phyloP scores from a whole-genome alignment of 53 echinoderm and acorn worm species.

The Pentamera pediparva region DNA sequence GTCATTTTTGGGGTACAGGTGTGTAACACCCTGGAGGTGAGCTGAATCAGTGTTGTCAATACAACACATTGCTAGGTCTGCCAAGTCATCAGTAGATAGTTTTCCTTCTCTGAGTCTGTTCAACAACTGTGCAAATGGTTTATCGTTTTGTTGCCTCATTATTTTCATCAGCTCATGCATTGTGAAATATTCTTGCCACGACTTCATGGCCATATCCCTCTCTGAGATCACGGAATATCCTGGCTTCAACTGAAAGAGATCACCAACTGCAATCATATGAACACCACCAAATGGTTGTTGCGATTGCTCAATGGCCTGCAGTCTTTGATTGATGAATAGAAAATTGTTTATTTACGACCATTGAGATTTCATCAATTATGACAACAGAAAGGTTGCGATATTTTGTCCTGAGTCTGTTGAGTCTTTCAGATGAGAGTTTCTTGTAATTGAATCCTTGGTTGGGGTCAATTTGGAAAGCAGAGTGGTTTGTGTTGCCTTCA shows the following conservation, averaged over 20 bases:
- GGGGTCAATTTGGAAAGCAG: slow-evolving; percentile 38
- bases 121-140: slow-evolving; percentile 31
- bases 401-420: slow-evolving; percentile 21
- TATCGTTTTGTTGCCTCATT: slow-evolving; percentile 11
- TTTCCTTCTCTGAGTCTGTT: slow-evolving; percentile 18
- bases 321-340: slow-evolving; percentile 9
- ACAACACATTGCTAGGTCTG: slow-evolving; percentile 4
- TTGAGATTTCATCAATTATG: slow-evolving; percentile 42
- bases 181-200: slow-evolving; percentile 14
- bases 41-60: not conserved
- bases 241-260: slow-evolving; percentile 42
- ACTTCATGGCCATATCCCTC: slow-evolving; percentile 2
- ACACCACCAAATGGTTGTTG: slow-evolving; percentile 26
- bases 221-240: slow-evolving; percentile 25
- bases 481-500: slow-evolving; percentile 20
- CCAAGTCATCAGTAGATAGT: not conserved
- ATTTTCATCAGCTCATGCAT: slow-evolving; percentile 3
- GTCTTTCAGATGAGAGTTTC: slow-evolving; percentile 31
- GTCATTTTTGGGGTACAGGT: not conserved
- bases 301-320: not conserved
- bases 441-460: slow-evolving; percentile 31
- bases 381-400: slow-evolving; percentile 23
- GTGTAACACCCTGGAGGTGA: not conserved
- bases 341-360: slow-evolving; percentile 39
- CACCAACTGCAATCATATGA: slow-evolving; percentile 17